These are phyloP conservation scores for Pseudomyrmex gracilis DNA, from an alignment of 1,140 invertebrate genomes.

Conservation along the genomic window DNA sequence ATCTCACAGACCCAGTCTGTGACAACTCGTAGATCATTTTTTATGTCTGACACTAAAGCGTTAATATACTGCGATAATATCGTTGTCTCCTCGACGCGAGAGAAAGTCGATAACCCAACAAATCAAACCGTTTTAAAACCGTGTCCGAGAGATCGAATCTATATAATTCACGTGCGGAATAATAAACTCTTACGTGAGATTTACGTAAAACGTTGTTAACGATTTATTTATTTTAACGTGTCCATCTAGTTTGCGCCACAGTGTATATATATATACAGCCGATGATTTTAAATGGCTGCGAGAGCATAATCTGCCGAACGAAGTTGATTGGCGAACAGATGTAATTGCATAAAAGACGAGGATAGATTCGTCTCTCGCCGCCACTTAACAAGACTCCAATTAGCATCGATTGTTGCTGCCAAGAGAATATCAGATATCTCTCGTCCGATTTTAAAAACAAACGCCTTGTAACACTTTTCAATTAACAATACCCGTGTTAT, in stretches of 20 bases:
- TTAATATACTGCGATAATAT: no score
- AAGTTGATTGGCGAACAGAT: slow-evolving; percentile 20
- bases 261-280: not conserved
- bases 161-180: no score
- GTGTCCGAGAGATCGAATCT: no score
- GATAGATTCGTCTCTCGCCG: not conserved
- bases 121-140: no score
- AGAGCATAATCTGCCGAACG: slow-evolving; percentile 10
- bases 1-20: no score
- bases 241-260: not conserved
- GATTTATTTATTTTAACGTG: not conserved
- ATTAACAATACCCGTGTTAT: not conserved
- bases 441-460: slow-evolving; percentile 7
- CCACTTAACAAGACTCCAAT: slow-evolving; percentile 46
- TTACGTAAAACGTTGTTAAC: no score
- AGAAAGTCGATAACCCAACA: not conserved
- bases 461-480: slow-evolving; percentile 7
- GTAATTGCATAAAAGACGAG: slow-evolving; percentile 34
- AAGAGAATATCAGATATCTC: slow-evolving; percentile 37
- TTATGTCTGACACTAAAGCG: no score
- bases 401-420: slow-evolving; percentile 51
- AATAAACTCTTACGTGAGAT: no score
- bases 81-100: not conserved
- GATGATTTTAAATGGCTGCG: not conserved
- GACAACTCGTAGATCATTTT: no score